Base-by-base conservation (phyloP, 2,888 invertebrate genomes). In the Calameuta pallipes region DNA sequence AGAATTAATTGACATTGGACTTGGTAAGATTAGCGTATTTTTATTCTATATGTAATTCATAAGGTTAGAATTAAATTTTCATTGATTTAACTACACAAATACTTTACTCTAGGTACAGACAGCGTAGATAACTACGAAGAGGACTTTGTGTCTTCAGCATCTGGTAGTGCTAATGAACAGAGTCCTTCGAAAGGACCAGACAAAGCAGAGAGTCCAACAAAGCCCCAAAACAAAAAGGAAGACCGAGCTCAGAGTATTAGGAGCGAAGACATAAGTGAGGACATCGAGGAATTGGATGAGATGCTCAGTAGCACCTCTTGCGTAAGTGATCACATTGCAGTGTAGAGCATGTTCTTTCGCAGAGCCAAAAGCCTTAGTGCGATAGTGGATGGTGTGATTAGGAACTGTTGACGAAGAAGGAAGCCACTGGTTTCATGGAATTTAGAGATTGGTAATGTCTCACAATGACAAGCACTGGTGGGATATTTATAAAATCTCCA, bases 231-330 rank as follows among this genome's bases (percentile, higher is more conserved):
- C 4, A 87, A 86, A 78, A 84, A 81, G 77, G 87, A 87, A 71
- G 89, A 89, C 11, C 85, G 85, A 75, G 81, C 84, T 69, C 88
- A 87, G 75, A 90, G 85, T 81, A 78, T 85, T 75, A 87, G 84
- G 80, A 90, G 88, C 74, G 90, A 90, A 76, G 90, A 90, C 41
- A 85, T 89, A 80, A 91, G 89, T 79, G 91, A 91, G 82, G 90
- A 91, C 82, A 89, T 90, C 31, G 88, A 90, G 76, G 87, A 88
- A 76, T 82, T 87, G 37, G 90, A 90, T 77, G 90, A 91, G 80
- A 86, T 90, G 81, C 83, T 87, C 75, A 90, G 87, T 82, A 90
- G 87, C 83, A 88, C 88, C 56, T 90, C 90, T 81, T 90, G 89
- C 83, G 90, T 90, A 86, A 90, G 91, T 89, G 82, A 77, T 30